These are phyloP conservation scores for Colius striatus DNA, from an alignment of 2,113 vertebrate genomes.

Conservation along the genomic window DNA sequence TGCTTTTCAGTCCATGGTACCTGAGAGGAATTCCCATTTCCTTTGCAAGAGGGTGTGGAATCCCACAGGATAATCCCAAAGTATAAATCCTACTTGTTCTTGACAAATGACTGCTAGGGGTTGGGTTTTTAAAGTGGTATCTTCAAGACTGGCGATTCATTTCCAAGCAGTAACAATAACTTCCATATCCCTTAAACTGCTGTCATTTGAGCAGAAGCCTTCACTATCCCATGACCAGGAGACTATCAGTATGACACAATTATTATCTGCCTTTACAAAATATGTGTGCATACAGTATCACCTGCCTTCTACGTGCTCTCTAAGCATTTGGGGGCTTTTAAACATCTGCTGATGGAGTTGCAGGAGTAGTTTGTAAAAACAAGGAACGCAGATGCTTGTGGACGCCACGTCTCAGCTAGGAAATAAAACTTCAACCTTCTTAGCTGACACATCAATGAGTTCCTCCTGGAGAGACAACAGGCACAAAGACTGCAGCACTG, in stretches of 20 bases:
- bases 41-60: no score
- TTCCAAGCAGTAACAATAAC: background rate
- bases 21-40: background rate
- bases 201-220: background rate
- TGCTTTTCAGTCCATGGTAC: background rate
- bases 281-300: rapidly evolving
- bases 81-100: background rate
- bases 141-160: background rate
- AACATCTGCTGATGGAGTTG: slow-evolving; percentile 17
- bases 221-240: background rate
- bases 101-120: background rate
- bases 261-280: background rate
- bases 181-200: background rate
- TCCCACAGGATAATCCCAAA: background rate
- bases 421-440: background rate
- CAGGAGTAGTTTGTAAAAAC: background rate
- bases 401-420: background rate
- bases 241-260: background rate
- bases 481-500: background rate
- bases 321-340: background rate
- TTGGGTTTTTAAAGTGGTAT: background rate
- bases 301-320: background rate
- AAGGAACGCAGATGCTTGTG: background rate
- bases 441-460: background rate
- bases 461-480: slow-evolving; percentile 1